Base-by-base conservation (phyloP, 2,797 vertebrate genomes). In the Muscicapa striata region DNA sequence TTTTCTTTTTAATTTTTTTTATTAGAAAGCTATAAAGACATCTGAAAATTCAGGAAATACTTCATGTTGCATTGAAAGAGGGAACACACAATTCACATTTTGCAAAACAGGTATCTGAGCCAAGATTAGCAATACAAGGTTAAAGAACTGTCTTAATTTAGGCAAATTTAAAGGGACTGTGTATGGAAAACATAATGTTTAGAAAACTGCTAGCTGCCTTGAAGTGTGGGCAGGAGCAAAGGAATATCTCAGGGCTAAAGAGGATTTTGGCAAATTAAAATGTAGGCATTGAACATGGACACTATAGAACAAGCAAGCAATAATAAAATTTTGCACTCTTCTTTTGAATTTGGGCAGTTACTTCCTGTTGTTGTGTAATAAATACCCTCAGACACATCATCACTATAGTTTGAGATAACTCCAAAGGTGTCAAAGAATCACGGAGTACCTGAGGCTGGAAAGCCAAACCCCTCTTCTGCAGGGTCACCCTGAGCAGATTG, bases 401-500 rank as follows among this genome's bases (percentile, higher is more conserved):
- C 1, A 0, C 11, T 67, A 1, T 11, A 24, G 17, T 43, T 52
- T 40, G 55, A 48, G 46, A 1, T 46, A 62, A 70, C 11, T 59
- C 36, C 45, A 46, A 6, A 85, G 51, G 6, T 51, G 30, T 68
- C 11, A 8, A 41, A 54, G 80, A 78, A 52, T 51, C n/a, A 29
- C 24, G 19, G n/a, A 45, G 32, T 4, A 30, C 32, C 20, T 52
- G 67, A 45, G 55, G n/a, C 36, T 91, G 51, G 38, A 74, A 45
- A 63, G 68, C 18, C 27, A 63, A 15, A 6, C 1, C 5, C 2
- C 4, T 55, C 17, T 66, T 9, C 43, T 23, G 1, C 11, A 0
- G 3, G 45, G 58, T n/a, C 58, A 34, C 11, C 4, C 67, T 1
- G 7, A 76, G 26, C 0, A 0, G 15, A 10, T 34, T 57, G 36